Base-by-base conservation (phyloP, 2,113 vertebrate species). In the Delphinus delphis region DNA sequence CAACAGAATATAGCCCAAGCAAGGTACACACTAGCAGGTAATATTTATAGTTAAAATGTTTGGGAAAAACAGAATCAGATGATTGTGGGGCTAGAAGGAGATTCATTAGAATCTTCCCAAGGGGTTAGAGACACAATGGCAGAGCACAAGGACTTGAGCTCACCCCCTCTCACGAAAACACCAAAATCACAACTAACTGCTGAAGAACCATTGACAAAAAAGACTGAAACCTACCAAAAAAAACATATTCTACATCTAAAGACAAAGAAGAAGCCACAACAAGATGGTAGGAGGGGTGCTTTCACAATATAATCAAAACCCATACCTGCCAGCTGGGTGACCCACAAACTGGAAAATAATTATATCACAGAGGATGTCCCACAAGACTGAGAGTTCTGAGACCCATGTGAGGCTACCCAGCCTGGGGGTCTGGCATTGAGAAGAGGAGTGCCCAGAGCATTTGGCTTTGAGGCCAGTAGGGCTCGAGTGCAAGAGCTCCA, bases 11-110 rank as follows among this genome's bases (percentile, higher is more conserved):
- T 8, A 60, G 65, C 9, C 67, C 12, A 65, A 91, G 83, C 23
- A 79, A 85, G 50, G 38, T 84, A 76, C 12, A 55, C 10, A 31
- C 26, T 50, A 58, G 25, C 36, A 83, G 33, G 26, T 82, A 71
- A 63, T 83, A 65, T 33, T 93, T 80, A n/a, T 2, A 94, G 47
- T 41, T 85, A 84, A 90, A 79, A 81, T 93, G 88, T 82, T 89
- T 86, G 8, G 18, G 41, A n/a, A 47, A 62, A 86, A 93, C 17
- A 77, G 23, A 76, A 87, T 31, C 70, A 93, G 47, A 94, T 15
- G 87, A 77, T 33, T 7, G 5, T 13, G 6, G 28, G 10, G 25
- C 12, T 71, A 83, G 33, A 90, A 88, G 8, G 31, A 47, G 47
- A 38, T 20, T 63, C 38, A 80, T 55, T 67, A 63, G 58, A 81